Percentiles rank a stretch among this genome's conserved stretches.
These are phyloP conservation scores for Psittacara wagleri DNA, from an alignment of 2,113 vertebrate species.

Conservation along the genomic window DNA sequence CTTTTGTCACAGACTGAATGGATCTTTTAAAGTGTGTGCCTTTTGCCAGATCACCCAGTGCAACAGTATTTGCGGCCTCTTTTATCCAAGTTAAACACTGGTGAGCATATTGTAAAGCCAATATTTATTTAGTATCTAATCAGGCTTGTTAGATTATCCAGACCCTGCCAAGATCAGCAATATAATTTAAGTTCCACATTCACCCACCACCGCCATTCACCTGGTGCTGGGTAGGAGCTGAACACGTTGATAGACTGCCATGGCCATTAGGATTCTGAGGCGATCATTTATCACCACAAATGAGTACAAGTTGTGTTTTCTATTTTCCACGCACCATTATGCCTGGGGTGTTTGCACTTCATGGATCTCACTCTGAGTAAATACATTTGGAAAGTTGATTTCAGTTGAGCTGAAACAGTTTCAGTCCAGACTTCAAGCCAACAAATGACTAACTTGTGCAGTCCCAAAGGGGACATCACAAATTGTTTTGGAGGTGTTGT, in stretches of 20 bases:
- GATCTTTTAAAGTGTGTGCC: background rate
- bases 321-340: background rate
- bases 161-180: conserved; percentile 20
- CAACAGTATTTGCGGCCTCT: background rate
- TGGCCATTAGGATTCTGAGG: background rate
- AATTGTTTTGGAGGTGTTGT: background rate
- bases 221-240: background rate
- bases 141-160: background rate
- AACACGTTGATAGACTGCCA: background rate
- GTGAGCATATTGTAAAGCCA: conserved; percentile 2
- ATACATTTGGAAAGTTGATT: background rate
- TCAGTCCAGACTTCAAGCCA: background rate
- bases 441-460: background rate
- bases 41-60: background rate
- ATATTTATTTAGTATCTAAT: conserved; percentile 44
- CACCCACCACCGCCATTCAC: background rate
- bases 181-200: background rate
- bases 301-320: background rate
- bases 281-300: background rate
- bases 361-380: background rate
- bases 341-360: background rate
- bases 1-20: background rate
- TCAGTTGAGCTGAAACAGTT: background rate
- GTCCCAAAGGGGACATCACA: background rate
- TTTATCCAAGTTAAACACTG: background rate